Evolutionary conservation across 2,797 vertebrate genomes (phyloP).

Genomic region (Corythornis leucogaster): DNA sequence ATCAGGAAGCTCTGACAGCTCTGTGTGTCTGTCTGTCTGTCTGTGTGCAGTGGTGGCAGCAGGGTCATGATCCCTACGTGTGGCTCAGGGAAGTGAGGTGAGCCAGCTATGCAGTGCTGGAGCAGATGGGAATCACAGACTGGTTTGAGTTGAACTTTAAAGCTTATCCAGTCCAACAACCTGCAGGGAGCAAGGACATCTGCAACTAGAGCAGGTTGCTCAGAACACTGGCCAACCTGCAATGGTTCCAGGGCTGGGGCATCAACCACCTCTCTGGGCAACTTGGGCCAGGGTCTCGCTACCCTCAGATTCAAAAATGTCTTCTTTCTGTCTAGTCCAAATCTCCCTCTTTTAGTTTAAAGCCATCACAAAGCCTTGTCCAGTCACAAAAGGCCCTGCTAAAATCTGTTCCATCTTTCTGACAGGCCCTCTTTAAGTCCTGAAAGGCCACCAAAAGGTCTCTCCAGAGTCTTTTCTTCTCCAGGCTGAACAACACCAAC

Average conservation of each 20-base stretch:
- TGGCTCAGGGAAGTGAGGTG: neutral
- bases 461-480: neutral
- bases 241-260: neutral
- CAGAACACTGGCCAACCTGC: neutral
- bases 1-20: neutral
- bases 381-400: rapidly evolving
- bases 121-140: neutral
- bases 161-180: rapidly evolving
- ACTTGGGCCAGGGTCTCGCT: neutral
- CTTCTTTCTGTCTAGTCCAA: neutral
- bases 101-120: neutral
- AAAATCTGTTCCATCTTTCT: neutral
- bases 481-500: neutral
- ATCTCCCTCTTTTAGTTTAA: neutral
- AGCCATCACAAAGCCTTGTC: neutral
- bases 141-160: neutral
- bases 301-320: rapidly evolving
- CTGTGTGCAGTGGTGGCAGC: neutral
- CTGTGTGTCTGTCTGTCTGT: neutral
- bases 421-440: too few species aligned
- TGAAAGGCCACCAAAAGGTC: too few species aligned
- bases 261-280: neutral
- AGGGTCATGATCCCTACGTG: rapidly evolving
- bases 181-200: neutral
- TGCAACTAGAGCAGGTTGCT: neutral